Evolutionary conservation across 2,888 invertebrate species (phyloP).

Genomic region (Baronia brevicornis): DNA sequence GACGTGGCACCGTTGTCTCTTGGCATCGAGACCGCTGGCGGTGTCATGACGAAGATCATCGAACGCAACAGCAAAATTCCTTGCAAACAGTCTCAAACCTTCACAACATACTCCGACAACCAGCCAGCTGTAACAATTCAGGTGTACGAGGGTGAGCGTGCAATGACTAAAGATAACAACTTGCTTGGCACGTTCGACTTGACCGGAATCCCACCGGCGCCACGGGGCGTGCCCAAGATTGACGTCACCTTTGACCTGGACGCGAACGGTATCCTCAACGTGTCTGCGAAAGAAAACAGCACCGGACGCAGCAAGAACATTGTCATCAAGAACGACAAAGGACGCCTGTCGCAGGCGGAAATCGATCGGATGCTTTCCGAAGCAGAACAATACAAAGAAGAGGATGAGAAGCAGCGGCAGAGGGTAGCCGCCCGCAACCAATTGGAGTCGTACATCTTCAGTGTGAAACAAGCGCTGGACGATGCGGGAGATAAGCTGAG

Average conservation of each 20-base stretch:
- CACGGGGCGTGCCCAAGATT: too few species aligned
- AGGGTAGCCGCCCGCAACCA: conserved; percentile 82
- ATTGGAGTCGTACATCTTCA: conserved; percentile 82
- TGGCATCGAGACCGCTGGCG: conserved; percentile 77
- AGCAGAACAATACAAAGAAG: too few species aligned
- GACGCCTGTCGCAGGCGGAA: conserved; percentile 82
- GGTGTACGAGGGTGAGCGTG: conserved; percentile 82
- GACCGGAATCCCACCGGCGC: too few species aligned
- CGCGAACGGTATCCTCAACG: too few species aligned
- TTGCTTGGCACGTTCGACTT: too few species aligned
- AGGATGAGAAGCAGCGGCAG: conserved; percentile 82
- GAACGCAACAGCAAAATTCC: conserved; percentile 80
- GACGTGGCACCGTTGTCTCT: conserved; percentile 74
- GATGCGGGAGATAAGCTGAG: conserved; percentile 75
- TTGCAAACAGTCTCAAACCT: conserved; percentile 78
- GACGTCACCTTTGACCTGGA: too few species aligned
- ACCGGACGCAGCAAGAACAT: conserved; percentile 79
- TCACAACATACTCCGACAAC: conserved; percentile 84
- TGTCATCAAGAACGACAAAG: conserved; percentile 84
- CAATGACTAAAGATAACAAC: conserved; percentile 83
- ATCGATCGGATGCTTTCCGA: conserved; percentile 82
- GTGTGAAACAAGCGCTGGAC: conserved; percentile 82
- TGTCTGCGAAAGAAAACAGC: conserved; percentile 79
- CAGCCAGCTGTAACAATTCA: too few species aligned
- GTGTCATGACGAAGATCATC: conserved; percentile 81